A percentile compares a stretch with the other conserved stretches of the same genome.
phyloP scores from a whole-genome alignment of 2,888 invertebrate genomes.

The Anthophora plumipes region DNA sequence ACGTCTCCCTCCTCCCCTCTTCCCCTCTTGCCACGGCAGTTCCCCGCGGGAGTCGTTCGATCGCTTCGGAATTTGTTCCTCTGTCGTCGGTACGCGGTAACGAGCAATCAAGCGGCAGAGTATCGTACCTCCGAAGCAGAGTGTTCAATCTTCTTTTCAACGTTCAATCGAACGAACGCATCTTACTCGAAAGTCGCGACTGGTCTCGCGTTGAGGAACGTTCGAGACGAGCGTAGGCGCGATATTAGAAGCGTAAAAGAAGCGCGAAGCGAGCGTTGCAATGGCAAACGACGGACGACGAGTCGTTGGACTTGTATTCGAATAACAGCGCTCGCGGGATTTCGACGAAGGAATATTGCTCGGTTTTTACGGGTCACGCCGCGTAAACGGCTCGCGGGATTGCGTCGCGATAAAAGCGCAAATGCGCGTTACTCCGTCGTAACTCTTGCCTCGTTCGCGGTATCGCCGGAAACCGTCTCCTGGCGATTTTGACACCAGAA shows the following conservation, averaged over 20 bases:
- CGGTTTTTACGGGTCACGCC: constrained; percentile 77
- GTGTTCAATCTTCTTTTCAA: no score
- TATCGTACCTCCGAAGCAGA: no score
- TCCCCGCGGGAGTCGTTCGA: constrained; percentile 9
- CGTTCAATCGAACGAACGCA: no score
- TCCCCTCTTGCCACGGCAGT: no score
- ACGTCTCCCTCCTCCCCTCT: constrained; percentile 15
- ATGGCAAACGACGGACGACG: constrained; percentile 75
- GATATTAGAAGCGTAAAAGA: constrained; percentile 82
- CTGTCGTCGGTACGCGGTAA: neutral
- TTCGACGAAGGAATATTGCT: constrained; percentile 81
- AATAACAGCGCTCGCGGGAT: constrained; percentile 79
- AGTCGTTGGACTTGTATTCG: constrained; percentile 69
- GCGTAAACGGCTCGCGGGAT: constrained; percentile 73
- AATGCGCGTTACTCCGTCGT: constrained; percentile 47
- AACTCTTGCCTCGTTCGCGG: constrained; percentile 25
- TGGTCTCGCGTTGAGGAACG: neutral
- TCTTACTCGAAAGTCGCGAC: neutral
- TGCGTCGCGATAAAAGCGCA: constrained; percentile 54
- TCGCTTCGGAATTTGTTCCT: constrained; percentile 5
- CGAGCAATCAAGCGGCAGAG: no score
- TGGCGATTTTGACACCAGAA: no score
- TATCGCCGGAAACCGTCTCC: neutral
- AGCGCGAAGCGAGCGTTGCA: constrained; percentile 72
- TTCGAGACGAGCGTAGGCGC: constrained; percentile 65